These are phyloP conservation scores for Tauraco hartlaubi DNA, from an alignment of 2,797 vertebrate species.

Conservation along the genomic window DNA sequence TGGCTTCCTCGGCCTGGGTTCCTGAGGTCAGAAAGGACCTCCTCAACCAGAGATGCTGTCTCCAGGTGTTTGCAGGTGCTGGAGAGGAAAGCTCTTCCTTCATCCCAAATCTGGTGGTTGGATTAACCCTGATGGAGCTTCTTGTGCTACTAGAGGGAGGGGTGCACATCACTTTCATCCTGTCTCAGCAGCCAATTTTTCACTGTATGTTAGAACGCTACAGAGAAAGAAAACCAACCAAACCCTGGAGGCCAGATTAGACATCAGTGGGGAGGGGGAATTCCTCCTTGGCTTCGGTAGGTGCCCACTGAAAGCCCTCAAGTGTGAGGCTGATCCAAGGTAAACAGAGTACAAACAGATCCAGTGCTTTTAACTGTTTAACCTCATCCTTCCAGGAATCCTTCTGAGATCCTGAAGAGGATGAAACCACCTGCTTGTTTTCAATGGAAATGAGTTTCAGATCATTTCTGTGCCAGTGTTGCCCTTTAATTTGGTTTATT, in stretches of 20 bases:
- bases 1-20: neutral
- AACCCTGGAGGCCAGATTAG: neutral
- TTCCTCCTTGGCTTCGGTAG: neutral
- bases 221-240: neutral
- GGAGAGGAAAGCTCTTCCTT: neutral
- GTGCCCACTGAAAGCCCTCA: neutral
- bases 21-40: neutral
- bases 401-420: neutral
- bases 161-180: neutral
- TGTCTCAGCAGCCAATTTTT: accelerated
- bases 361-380: neutral
- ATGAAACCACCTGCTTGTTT: neutral
- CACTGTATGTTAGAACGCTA: neutral
- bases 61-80: neutral
- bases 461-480: neutral
- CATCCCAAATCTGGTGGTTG: neutral
- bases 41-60: accelerated
- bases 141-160: neutral
- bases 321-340: neutral
- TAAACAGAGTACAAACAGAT: neutral
- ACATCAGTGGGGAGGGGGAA: neutral
- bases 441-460: neutral
- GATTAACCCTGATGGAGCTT: neutral
- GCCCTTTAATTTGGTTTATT: neutral
- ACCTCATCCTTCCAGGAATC: neutral